Evolutionary conservation across 2,888 invertebrate genomes (phyloP), one percentile per base, ranked within the genome.

Genomic region (Tineola bisselliella): DNA sequence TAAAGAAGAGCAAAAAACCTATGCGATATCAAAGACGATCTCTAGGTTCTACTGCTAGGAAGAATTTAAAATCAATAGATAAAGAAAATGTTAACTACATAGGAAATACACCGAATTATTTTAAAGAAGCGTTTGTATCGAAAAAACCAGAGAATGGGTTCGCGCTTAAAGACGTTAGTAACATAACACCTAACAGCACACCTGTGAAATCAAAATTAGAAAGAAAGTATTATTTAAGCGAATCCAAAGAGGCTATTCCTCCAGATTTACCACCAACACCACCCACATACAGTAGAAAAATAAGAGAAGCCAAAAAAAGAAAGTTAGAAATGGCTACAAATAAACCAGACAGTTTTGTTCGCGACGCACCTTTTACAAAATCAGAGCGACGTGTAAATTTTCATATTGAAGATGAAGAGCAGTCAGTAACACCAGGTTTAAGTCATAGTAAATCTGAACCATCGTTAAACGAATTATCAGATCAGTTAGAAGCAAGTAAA

Each of bases 141-240:
- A 90, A 89, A 72, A 72, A 74, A 12, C 62, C 68, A 8, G 70
- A 81, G 19, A 89, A 88, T 65, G 83, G 75, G 0, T 67, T 78
- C 61, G 86, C 84, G 10, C 74, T 90, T 0, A 87, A 89, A 73
- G 90, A 90, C 69, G 89, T 90, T 8, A 90, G 90, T 68, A 90
- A 90, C 67, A 81, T 90, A n/a, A 90, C 90, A 2, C 89, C 90
- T 0, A 89, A 78, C 15, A 72, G 70, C 0, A 86, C 84, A 0
- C 83, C 87, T 5, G 73, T 76, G 0, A 77, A 77, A 60, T 30
- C 60, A 5, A 60, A 48, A 30, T 25, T 74, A 52, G 84, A 84
- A 8, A 76, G 77, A 57, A 78, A 74, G 64, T 76, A 73, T 62
- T 78, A 74, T 60, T 61, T 73, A 31, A 76, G 73, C 60, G 69